Evolutionary conservation across 2,797 vertebrate species (phyloP).

Genomic region (Leptodactylus fallax): DNA sequence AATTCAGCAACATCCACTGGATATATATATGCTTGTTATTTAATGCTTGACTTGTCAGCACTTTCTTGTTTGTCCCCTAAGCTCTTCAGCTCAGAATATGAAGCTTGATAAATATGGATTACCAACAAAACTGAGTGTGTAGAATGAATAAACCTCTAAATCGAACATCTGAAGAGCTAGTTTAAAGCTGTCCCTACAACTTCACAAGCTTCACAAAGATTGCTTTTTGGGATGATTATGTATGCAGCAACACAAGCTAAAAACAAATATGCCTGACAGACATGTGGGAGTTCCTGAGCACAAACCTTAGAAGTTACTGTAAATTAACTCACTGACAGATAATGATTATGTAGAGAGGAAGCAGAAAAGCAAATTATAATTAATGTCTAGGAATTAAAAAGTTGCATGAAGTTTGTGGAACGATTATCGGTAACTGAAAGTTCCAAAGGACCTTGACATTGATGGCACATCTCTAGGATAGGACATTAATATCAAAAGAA

Average conservation of each 20-base stretch:
- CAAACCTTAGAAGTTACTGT: neutral
- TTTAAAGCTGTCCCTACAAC: neutral
- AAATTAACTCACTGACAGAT: conserved; percentile 10
- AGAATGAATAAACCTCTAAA: neutral
- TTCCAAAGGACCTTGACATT: neutral
- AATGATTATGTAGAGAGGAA: neutral
- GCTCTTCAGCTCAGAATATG: neutral
- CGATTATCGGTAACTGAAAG: neutral
- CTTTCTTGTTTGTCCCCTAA: neutral
- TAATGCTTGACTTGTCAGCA: neutral
- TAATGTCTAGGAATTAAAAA: neutral
- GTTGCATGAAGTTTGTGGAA: neutral
- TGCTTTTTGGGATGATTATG: neutral
- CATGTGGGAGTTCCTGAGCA: neutral
- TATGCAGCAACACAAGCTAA: neutral
- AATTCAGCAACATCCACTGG: neutral
- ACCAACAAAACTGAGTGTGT: neutral
- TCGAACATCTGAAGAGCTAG: neutral
- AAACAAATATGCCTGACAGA: neutral
- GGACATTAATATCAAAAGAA: too few relatives aligned
- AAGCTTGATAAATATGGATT: conserved; percentile 13
- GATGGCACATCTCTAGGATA: too few relatives aligned
- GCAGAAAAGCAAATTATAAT: neutral
- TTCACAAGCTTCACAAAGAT: conserved; percentile 19
- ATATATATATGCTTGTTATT: neutral